Evolutionary conservation across 2,113 vertebrate genomes (phyloP), one percentile per base, ranked within the genome.

Genomic region (Coptodon rendalli): DNA sequence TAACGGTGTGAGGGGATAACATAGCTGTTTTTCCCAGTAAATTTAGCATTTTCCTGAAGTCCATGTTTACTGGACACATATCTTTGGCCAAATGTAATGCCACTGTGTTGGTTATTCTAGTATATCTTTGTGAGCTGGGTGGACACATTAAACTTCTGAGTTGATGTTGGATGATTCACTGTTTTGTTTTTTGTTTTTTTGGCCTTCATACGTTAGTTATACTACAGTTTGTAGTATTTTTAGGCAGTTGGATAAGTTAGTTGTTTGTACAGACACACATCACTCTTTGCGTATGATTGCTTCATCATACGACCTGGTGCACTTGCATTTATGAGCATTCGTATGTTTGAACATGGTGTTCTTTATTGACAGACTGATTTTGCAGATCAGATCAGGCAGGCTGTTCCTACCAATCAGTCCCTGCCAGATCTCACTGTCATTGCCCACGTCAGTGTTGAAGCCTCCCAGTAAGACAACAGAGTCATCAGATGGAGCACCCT

Each of bases 61-160:
- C 38, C 12, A 43, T 71, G 38, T 16, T 71, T 22, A 16, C 0
- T 71, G 13, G 1, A 71, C 38, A 27, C 66, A 73, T 0, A 45
- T 45, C 22, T 10, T 27, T 73, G 52, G 52, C 8, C 50, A n/a
- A n/a, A n/a, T n/a, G 7, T 52, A 52, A 52, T 4, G 12, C 4
- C 38, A 71, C n/a, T 27, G 13, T 3, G 22, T 43, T 45, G 66
- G 38, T 27, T 24, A 27, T 45, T 40, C 40, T 8, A 45, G 68
- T 27, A 43, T 1, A 43, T 43, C 38, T 73, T 2, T 73, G 29
- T 9, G 66, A 71, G 38, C 66, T 71, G n/a, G 57, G 27, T 73
- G 66, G 66, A 27, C 8, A 45, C 68, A 1, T 73, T 27, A 22
- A 73, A 27, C 13, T 24, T 73, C 38, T 10, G 8, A 73, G 38